Percentiles rank a stretch among this genome's conserved stretches.
These are phyloP conservation scores for Phymanthus crucifer DNA, from an alignment of 92 coral and sea anemone species.

Conservation along the genomic window DNA sequence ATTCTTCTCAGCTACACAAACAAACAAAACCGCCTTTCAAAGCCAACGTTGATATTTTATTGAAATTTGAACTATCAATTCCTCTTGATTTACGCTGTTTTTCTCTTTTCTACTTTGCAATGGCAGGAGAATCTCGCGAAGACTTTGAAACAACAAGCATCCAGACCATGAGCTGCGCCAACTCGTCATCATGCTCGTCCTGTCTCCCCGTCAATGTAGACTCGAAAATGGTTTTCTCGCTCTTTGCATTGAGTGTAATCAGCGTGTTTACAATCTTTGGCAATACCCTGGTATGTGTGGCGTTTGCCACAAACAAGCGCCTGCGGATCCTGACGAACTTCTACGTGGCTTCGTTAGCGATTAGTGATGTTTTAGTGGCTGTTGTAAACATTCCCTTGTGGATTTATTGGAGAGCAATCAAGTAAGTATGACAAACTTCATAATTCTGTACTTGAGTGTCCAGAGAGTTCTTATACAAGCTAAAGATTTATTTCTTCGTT, in stretches of 20 bases:
- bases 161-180: slow-evolving; percentile 19
- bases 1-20: background rate
- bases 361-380: slow-evolving; percentile 81
- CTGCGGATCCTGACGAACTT: slow-evolving; percentile 78
- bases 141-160: background rate
- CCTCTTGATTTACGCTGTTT: background rate
- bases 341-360: slow-evolving; percentile 81
- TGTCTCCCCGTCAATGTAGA: slow-evolving; percentile 15
- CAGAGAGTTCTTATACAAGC: background rate
- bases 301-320: slow-evolving; percentile 80
- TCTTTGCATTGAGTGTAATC: slow-evolving; percentile 56
- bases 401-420: slow-evolving; percentile 62
- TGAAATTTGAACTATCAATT: background rate
- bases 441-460: background rate
- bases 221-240: slow-evolving; percentile 46
- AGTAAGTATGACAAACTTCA: slow-evolving; percentile 29
- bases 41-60: background rate
- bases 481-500: background rate
- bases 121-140: slow-evolving; percentile 23
- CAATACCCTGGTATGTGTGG: slow-evolving; percentile 75
- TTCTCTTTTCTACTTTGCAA: background rate
- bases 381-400: slow-evolving; percentile 72
- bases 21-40: background rate
- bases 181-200: slow-evolving; percentile 11
- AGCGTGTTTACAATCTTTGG: slow-evolving; percentile 79